Base-by-base conservation (phyloP, 2,797 vertebrate genomes). In the Merluccius polli region DNA sequence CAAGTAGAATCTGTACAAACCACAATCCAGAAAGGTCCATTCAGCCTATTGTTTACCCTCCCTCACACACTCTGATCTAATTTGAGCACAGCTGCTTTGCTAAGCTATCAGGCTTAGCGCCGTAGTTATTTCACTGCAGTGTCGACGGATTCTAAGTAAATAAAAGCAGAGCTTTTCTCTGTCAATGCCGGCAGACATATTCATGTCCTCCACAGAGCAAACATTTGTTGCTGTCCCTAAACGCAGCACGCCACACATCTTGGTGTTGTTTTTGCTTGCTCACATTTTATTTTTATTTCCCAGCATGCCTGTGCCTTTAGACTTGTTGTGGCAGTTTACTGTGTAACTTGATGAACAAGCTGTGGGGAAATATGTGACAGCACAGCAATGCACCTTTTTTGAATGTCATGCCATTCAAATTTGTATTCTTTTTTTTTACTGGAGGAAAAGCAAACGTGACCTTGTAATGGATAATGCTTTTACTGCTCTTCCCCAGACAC, bases 321-420 rank as follows among this genome's bases (percentile, higher is more conserved):
- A 83, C 83, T 76, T 77, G 82, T 85, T 81, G 74, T 67, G 74
- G 77, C 70, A 1, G 84, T 86, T 86, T 77, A 73, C 70, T 79
- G 70, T 84, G 8, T 73, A 82, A 90, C 87, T 75, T 76, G 76
- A 80, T 30, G 36, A 77, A 76, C 83, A 75, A 78, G 79, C 83
- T 89, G 83, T n/a, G n/a, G 88, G 83, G 81, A 87, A 88, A 74
- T 41, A 38, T 44, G 74, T 77, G 11, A 74, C 76, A 63, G 77
- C 48, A 1, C 75, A 63, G 77, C 44, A 1, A 12, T 74, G 72
- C 71, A 32, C 21, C 67, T 75, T 70, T 41, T 41, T 41, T 12
- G 4, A 69, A 2, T 75, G 75, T 68, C 65, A 70, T 36, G 12
- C 32, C 52, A 24, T 63, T 27, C 52, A 1, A 2, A 70, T 32